Evolutionary conservation across 2,113 vertebrate species (phyloP).

Genomic region (Mionectes macconnelli): DNA sequence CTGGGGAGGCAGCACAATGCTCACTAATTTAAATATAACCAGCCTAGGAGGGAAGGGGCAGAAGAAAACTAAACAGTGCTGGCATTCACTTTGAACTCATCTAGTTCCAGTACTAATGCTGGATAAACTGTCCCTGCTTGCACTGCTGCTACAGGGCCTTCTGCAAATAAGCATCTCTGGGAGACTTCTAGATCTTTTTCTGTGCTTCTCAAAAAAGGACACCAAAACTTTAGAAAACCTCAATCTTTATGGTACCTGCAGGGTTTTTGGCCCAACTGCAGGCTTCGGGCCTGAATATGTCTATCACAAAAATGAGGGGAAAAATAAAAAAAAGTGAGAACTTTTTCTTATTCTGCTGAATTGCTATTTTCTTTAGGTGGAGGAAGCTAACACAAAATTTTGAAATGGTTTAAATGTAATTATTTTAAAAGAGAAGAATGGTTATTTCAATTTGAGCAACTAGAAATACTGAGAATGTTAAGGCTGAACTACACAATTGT

Average conservation of each 20-base stretch:
- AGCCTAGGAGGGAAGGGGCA: neutral
- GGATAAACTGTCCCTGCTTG: neutral
- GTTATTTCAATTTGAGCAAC: neutral
- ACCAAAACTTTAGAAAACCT: neutral
- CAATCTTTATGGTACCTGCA: neutral
- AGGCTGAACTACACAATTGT: neutral
- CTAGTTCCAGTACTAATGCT: neutral
- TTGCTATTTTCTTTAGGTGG: neutral
- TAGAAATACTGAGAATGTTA: neutral
- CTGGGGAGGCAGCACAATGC: neutral
- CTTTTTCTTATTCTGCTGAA: neutral
- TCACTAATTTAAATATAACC: neutral
- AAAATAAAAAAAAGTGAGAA: neutral
- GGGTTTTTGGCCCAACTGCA: neutral
- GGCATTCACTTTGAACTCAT: neutral
- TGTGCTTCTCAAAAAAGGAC: neutral
- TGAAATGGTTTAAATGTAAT: neutral
- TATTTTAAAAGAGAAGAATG: neutral
- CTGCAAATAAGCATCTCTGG: neutral
- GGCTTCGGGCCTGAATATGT: neutral
- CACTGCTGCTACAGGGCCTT: neutral
- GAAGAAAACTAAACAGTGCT: neutral
- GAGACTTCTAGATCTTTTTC: neutral
- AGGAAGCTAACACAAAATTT: neutral
- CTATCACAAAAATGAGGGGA: neutral